Evolutionary conservation across 2,888 invertebrate species (phyloP).

Genomic region (Ommatoiulus sabulosus): DNA sequence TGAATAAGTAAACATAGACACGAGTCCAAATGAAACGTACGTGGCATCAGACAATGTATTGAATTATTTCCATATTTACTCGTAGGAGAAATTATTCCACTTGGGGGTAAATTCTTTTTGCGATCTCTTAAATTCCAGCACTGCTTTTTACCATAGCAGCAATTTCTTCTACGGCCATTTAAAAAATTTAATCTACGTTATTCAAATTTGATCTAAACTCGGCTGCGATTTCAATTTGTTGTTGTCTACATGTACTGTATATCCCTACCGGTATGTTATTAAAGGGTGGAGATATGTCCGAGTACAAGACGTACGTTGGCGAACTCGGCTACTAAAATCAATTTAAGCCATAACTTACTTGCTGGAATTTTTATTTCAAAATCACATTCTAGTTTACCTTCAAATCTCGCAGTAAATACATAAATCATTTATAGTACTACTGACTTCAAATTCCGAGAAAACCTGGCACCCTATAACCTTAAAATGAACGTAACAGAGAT

Average conservation of each 20-base stretch:
- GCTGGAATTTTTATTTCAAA: not conserved
- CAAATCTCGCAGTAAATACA: not conserved
- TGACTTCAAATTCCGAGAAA: not conserved
- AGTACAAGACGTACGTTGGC: not conserved
- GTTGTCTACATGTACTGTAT: no score
- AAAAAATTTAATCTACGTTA: not conserved
- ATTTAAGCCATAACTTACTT: not conserved
- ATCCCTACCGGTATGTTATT: not conserved
- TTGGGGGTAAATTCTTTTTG: not conserved
- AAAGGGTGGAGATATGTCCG: not conserved
- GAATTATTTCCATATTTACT: not conserved
- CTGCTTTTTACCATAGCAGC: not conserved
- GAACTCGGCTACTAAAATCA: not conserved
- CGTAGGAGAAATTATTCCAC: no score
- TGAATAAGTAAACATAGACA: no score
- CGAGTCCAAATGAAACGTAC: no score
- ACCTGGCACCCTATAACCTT: not conserved
- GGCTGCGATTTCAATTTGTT: not conserved
- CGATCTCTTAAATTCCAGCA: not conserved
- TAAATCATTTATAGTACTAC: not conserved
- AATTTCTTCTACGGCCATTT: not conserved
- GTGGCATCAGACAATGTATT: not conserved
- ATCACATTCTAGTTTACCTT: slow-evolving; percentile 27
- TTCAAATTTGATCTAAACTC: not conserved
- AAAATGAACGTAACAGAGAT: no score